Evolutionary conservation across 2,888 invertebrate species (phyloP).

Genomic region (Ophonus ardosiacus): DNA sequence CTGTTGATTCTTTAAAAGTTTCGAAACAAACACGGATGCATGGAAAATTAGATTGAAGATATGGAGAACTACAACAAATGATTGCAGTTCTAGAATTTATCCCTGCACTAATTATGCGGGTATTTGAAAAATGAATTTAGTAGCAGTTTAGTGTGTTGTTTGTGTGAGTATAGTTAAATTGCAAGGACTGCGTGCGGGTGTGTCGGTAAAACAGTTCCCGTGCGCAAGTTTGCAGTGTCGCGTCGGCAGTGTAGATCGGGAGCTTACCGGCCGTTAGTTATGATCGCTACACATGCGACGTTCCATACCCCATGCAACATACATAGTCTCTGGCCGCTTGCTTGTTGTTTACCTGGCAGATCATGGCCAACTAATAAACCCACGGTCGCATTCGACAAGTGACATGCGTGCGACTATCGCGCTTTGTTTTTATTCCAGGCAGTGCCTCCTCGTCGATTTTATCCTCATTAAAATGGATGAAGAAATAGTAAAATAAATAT

Average conservation of each 20-base stretch:
- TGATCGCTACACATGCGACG: conserved; percentile 48
- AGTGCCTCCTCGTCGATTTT: conserved; percentile 51
- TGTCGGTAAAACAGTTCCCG: conserved; percentile 5
- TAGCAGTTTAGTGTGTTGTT: not conserved
- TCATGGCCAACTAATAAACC: conserved; percentile 62
- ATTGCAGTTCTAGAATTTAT: too few species aligned
- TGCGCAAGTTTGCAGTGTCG: conserved; percentile 24
- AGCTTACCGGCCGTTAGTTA: conserved; percentile 39
- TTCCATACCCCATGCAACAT: conserved; percentile 45
- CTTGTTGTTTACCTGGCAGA: conserved; percentile 27
- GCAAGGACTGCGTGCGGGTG: not conserved
- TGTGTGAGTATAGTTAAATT: not conserved
- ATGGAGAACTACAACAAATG: too few species aligned
- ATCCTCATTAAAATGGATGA: conserved; percentile 62
- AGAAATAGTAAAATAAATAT: conserved; percentile 62
- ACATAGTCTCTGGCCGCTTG: not conserved
- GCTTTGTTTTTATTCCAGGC: conserved; percentile 40
- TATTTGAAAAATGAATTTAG: too few species aligned
- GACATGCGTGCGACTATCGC: conserved; percentile 55
- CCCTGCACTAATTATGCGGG: too few species aligned
- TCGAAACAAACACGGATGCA: too few species aligned
- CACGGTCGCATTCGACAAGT: conserved; percentile 55
- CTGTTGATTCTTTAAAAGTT: too few species aligned
- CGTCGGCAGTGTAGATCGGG: conserved; percentile 37
- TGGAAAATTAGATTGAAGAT: too few species aligned